phyloP scores from a whole-genome alignment of 2,888 invertebrate genomes.

The Drosophila peninsularis region DNA sequence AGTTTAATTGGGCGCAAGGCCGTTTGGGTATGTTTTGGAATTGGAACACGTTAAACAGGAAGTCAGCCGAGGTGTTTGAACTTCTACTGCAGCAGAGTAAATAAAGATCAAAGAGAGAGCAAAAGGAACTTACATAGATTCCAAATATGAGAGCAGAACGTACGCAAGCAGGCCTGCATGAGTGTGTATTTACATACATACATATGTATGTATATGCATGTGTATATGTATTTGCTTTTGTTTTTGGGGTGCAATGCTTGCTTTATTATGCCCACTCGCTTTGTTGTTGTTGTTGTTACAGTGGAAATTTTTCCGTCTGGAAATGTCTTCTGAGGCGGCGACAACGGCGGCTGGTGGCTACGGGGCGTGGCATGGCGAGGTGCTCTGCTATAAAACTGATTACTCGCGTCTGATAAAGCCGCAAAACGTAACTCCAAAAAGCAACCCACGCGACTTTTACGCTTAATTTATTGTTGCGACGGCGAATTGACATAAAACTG shows the following conservation, averaged over 20 bases:
- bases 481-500: conserved; percentile 56
- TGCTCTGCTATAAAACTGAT: conserved; percentile 56
- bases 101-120: conserved; percentile 12
- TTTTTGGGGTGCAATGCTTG: conserved; percentile 5
- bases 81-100: conserved; percentile 33
- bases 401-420: conserved; percentile 40
- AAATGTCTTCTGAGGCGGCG: conserved; percentile 20
- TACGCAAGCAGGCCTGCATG: not conserved
- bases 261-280: not conserved
- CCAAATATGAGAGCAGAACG: not conserved
- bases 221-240: not conserved
- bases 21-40: conserved; percentile 66
- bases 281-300: conserved; percentile 6
- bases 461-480: conserved; percentile 53
- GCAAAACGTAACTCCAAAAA: conserved; percentile 30
- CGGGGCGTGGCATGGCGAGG: not conserved
- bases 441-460: conserved; percentile 45
- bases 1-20: conserved; percentile 71
- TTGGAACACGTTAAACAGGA: conserved; percentile 62
- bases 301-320: conserved; percentile 41
- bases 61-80: conserved; percentile 59
- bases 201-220: not conserved
- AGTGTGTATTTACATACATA: not conserved
- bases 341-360: not conserved
- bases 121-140: conserved; percentile 22